These are phyloP conservation scores for Nycteola revayana DNA, from an alignment of 2,888 invertebrate species.

Conservation along the genomic window DNA sequence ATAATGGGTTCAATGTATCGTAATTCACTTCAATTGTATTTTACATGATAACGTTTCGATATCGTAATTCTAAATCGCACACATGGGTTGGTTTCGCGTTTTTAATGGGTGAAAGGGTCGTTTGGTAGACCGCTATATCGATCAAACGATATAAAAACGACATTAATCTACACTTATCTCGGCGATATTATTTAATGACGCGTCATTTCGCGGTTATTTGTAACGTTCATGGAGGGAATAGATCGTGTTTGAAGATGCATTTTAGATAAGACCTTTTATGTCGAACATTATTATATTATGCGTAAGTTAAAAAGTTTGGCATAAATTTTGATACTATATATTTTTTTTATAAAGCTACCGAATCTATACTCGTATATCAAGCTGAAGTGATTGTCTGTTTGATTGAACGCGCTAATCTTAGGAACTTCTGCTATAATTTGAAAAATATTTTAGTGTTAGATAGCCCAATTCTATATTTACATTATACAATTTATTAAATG, in stretches of 20 bases:
- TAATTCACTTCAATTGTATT: constrained; percentile 16
- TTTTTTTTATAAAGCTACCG: too few relatives aligned
- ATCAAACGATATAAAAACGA: constrained; percentile 69
- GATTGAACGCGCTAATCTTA: too few relatives aligned
- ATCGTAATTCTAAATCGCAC: constrained; percentile 69
- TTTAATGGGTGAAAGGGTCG: constrained; percentile 66
- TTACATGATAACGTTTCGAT: constrained; percentile 37
- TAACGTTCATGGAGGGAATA: constrained; percentile 69
- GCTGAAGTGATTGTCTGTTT: too few relatives aligned
- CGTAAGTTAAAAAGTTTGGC: constrained; percentile 52
- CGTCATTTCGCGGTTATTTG: constrained; percentile 78
- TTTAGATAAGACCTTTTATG: constrained; percentile 63
- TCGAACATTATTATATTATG: constrained; percentile 42
- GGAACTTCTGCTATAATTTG: too few relatives aligned
- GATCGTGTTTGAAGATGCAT: constrained; percentile 56
- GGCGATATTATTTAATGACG: constrained; percentile 78
- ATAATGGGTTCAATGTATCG: constrained; percentile 3
- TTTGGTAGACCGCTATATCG: constrained; percentile 57
- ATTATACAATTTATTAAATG: too few relatives aligned
- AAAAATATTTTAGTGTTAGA: too few relatives aligned
- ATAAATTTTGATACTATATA: too few relatives aligned
- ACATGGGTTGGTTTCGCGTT: constrained; percentile 49
- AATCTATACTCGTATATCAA: too few relatives aligned
- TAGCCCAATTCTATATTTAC: too few relatives aligned
- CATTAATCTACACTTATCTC: constrained; percentile 80